Evolutionary conservation across 2,888 invertebrate genomes (phyloP), one percentile per base, ranked within the genome.

Genomic region (Gonocerus acuteangulatus): DNA sequence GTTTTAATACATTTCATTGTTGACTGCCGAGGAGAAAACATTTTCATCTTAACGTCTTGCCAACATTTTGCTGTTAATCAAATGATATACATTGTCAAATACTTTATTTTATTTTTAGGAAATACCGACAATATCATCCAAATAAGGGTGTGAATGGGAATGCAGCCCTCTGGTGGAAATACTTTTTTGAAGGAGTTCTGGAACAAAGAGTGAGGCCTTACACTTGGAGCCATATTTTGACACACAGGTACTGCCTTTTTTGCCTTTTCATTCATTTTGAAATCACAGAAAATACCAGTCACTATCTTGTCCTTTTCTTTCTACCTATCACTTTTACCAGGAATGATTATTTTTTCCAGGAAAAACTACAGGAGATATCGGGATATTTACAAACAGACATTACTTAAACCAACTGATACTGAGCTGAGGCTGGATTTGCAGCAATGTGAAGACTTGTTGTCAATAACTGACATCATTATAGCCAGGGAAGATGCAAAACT

Each of bases 401-500:
- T 90, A 47, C 73, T 82, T 59, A 83, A 84, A 70, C 86, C 86
- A 0, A 84, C 85, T 61, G 85, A 87, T 68, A 84, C 85, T 0
- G 86, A 87, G 71, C 73, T 87, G 62, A 85, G 84, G 72, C 69
- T 85, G 64, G 86, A 87, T 71, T 73, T 89, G 60, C 85, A 85
- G 73, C 82, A 85, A 69, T 81, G 85, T 63, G 89, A 90, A 73
- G 88, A 89, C 67, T 79, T 78, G 62, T 75, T 90, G 64, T 82
- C 84, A 52, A 82, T 89, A 44, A 76, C 85, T 49, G 86, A 86
- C 61, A 85, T 90, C 21, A 81, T 89, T 1, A 82, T 89, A 62
- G 89, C 89, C 0, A 78, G 89, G 65, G 87, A 87, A 71, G 85
- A 89, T 65, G 88, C 89, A 3, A 86, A 87, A 72, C 81, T 87